These are phyloP conservation scores for Hassar affinis DNA, from an alignment of 2,113 vertebrate genomes.

Conservation along the genomic window DNA sequence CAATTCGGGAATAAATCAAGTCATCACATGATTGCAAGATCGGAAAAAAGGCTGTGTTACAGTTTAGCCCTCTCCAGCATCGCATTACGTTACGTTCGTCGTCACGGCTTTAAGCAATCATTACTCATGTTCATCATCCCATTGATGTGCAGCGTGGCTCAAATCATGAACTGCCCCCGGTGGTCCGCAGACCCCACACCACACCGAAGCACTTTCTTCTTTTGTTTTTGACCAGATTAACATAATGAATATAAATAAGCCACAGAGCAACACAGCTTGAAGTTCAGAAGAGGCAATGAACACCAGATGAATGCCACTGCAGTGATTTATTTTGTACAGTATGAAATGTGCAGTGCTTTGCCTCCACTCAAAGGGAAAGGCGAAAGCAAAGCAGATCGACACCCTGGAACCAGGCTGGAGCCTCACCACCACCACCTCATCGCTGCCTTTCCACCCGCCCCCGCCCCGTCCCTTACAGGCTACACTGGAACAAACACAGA, in stretches of 20 bases:
- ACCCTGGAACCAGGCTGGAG: slow-evolving; percentile 63
- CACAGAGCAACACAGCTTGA: neutral
- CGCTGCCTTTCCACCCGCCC: no score
- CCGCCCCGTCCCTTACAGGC: slow-evolving; percentile 49
- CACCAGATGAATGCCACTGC: slow-evolving; percentile 58
- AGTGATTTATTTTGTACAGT: slow-evolving; percentile 79
- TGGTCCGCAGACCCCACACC: neutral
- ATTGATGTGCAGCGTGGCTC: neutral
- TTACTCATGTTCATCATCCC: neutral
- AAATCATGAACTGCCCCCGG: neutral
- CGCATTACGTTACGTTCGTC: neutral
- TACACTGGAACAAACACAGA: slow-evolving; percentile 51
- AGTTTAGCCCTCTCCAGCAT: neutral
- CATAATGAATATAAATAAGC: slow-evolving; percentile 8
- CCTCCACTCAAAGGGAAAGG: slow-evolving; percentile 58
- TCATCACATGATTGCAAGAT: neutral
- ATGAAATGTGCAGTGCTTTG: slow-evolving; percentile 67
- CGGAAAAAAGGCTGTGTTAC: neutral
- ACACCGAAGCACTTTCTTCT: neutral
- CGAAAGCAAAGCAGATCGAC: slow-evolving; percentile 58
- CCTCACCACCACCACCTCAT: slow-evolving; percentile 53
- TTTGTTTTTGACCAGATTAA: neutral
- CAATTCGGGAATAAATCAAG: slow-evolving; percentile 16
- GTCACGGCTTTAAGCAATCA: neutral
- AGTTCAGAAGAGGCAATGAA: slow-evolving; percentile 19